Conservation (phyloP, 2,797 vertebrate genomes). For the Artibeus lituratus region DNA sequence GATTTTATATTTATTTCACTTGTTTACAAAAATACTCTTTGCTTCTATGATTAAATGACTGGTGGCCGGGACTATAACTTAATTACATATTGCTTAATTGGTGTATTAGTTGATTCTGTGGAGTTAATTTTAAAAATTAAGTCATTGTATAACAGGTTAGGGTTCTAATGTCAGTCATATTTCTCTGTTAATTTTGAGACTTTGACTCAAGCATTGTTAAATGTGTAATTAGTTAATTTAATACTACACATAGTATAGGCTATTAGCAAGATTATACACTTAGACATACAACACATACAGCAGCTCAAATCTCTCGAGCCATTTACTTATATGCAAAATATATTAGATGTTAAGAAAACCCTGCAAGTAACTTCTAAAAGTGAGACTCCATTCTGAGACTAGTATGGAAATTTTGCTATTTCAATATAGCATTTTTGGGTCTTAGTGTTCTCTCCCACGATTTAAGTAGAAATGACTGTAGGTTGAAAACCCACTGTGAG, state of each 20-base stretch:
- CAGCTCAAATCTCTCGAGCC: background rate
- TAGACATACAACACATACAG: background rate
- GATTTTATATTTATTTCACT: conserved; percentile 72
- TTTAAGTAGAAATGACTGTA: background rate
- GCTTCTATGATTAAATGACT: conserved; percentile 75
- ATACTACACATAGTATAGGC: background rate
- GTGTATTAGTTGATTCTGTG: conserved; percentile 76
- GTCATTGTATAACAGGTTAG: conserved; percentile 73
- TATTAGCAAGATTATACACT: background rate
- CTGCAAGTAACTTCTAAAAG: background rate
- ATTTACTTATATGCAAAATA: background rate
- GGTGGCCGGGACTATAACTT: conserved; percentile 69
- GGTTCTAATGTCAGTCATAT: conserved; percentile 42
- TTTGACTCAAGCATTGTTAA: conserved; percentile 18
- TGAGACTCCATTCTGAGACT: background rate
- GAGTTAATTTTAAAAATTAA: conserved; percentile 78
- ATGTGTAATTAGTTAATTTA: background rate
- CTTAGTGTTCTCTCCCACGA: background rate
- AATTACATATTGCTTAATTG: conserved; percentile 80
- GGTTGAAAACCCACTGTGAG: conserved; percentile 35
- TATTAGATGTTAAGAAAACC: background rate
- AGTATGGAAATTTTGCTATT: background rate
- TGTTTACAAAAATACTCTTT: conserved; percentile 73
- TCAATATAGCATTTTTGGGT: background rate
- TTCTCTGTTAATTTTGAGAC: conserved; percentile 56